Base-by-base conservation (phyloP, 2,113 vertebrate species). In the Condylura cristata region DNA sequence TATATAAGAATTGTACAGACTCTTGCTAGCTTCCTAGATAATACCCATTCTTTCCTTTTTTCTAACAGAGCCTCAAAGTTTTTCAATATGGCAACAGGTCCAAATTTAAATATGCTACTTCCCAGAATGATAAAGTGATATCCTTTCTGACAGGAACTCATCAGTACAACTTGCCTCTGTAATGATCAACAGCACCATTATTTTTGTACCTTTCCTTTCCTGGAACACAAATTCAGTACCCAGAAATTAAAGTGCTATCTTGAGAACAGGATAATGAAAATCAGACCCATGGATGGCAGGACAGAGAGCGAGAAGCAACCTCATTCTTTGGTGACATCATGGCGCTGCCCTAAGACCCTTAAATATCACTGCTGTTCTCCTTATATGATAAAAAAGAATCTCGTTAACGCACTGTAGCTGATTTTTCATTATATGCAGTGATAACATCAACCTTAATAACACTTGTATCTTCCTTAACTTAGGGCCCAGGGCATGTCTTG, bases 231-330 rank as follows among this genome's bases (percentile, higher is more conserved):
- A 94, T 28, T 86, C 26, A 58, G 20, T 41, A 11, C 8, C 39
- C 39, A 81, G 74, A 94, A 85, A 60, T 34, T 14, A 32, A 58
- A 22, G 37, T n/a, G 48, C 82, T 28, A 72, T 75, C 39, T 60
- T 74, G 60, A 81, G 26, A 48, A 37, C 72, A 61, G 30, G 61
- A 86, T 85, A 85, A 72, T 94, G 44, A 63, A 84, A 94, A 74
- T 56, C 53, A 71, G 13, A 85, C 17, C 37, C 63, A 78, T 70
- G 63, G 32, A 56, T 37, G 44, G 63, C 53, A 85, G 44, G 61
- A 51, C 16, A 78, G 34, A 71, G 51, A 79, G 72, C 30, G 44
- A 84, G n/a, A 79, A 85, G 44, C 72, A 90, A 56, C 13, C 18
- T 72, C 16, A 37, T 17, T 80, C 65, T 90, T 44, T 16, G 13